Percentiles rank a stretch among this genome's conserved stretches.
Evolutionary conservation across 2,888 invertebrate species (phyloP).

Genomic region (Nomada ruficornis): DNA sequence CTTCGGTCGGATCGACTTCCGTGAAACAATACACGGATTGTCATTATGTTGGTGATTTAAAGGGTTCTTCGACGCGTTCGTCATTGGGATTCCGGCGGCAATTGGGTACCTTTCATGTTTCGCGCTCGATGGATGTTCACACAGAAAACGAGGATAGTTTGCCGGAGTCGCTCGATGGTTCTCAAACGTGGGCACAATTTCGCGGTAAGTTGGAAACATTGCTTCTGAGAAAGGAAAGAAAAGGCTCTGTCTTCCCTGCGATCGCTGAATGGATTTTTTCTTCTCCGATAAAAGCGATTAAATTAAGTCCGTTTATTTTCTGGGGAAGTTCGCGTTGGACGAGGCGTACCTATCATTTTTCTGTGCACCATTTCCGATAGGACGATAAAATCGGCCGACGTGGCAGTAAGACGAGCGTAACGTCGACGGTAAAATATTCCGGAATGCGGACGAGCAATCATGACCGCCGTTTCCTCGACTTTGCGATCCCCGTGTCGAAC

Average conservation of each 20-base stretch:
- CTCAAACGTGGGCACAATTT: not conserved
- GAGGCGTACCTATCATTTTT: not conserved
- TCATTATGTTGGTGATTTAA: slow-evolving; percentile 35
- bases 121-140: not conserved
- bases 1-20: slow-evolving; percentile 64
- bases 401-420: slow-evolving; percentile 41
- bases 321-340: not conserved
- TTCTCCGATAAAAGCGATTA: too few relatives aligned
- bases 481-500: slow-evolving; percentile 42
- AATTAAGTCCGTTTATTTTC: too few relatives aligned
- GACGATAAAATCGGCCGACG: slow-evolving; percentile 12
- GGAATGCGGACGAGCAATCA: slow-evolving; percentile 76
- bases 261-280: too few relatives aligned
- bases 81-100: not conserved
- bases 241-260: too few relatives aligned
- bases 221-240: not conserved
- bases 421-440: slow-evolving; percentile 64
- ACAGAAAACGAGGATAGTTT: not conserved
- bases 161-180: not conserved
- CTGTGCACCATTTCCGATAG: not conserved
- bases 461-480: slow-evolving; percentile 68
- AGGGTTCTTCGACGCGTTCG: not conserved
- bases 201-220: not conserved
- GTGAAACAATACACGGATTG: slow-evolving; percentile 52
- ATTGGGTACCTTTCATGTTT: too few relatives aligned